phyloP scores from a whole-genome alignment of 1,140 invertebrate genomes.

The Leptinotarsa lineolata region DNA sequence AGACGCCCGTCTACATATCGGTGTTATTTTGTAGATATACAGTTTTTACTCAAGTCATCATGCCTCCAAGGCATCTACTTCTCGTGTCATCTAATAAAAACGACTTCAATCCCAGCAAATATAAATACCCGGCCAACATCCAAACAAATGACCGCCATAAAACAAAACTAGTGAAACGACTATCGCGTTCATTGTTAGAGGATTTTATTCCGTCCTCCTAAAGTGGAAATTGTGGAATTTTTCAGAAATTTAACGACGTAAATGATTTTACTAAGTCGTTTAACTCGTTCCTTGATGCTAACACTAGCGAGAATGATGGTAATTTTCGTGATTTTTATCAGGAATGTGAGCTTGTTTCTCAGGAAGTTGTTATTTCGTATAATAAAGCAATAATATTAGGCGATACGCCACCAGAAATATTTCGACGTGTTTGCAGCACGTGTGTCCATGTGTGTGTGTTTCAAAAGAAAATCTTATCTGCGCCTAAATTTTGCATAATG shows the following conservation, averaged over 20 bases:
- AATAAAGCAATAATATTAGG: conserved; percentile 11
- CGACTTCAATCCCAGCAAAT: background rate
- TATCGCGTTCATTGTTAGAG: conserved; percentile 28
- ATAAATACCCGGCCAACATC: background rate
- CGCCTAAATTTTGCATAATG: background rate
- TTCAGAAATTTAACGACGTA: conserved; percentile 14
- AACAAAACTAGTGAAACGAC: conserved; percentile 30
- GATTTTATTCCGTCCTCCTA: conserved; percentile 13
- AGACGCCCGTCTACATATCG: too few species aligned
- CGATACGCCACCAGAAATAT: conserved; percentile 1
- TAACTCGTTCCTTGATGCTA: conserved; percentile 2
- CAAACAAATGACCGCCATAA: conserved; percentile 18
- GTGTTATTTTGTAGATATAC: background rate
- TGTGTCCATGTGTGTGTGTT: conserved; percentile 10
- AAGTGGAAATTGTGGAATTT: conserved; percentile 16
- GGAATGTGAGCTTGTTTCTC: conserved; percentile 5
- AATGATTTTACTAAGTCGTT: conserved; percentile 19
- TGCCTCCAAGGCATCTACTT: background rate
- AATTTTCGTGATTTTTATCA: conserved; percentile 14
- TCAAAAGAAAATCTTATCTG: background rate
- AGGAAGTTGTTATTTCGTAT: conserved; percentile 9
- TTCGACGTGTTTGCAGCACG: conserved; percentile 6
- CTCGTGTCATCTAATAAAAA: background rate
- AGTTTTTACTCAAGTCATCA: background rate
- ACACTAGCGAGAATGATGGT: conserved; percentile 1